Evolutionary conservation across 1,140 invertebrate species (phyloP), one percentile per base, ranked within the genome.

Genomic region (Diabrotica undecimpunctata): DNA sequence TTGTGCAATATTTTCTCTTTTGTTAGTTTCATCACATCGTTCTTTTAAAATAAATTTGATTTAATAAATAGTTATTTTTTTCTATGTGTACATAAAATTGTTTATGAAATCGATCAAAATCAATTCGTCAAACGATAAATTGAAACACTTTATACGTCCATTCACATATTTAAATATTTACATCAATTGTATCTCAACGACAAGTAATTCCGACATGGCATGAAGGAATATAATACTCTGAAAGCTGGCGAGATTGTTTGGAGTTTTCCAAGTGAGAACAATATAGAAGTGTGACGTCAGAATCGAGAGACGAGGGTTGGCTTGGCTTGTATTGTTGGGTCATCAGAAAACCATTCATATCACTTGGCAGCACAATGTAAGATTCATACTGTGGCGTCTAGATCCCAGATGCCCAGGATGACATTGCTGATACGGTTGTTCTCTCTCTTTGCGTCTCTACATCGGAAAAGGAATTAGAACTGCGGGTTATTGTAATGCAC

Each of bases 261-360:
- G 41, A 46, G 41, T 46, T 46, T 46, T 46, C 41, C 41, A 46
- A 46, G 41, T 46, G 41, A 46, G 41, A 46, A 46, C 41, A 46
- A 46, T 46, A 46, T n/a, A 46, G 41, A 46, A 46, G n/a, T 46
- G 41, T 46, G 41, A 46, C 41, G 41, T 46, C 41, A 46, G 41
- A 46, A 46, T 4, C 41, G 41, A 46, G 41, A 46, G 41, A 46
- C 41, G 41, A 46, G 41, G 41, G 41, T 46, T 46, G 41, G 41
- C 41, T 46, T 46, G 8, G 41, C 41, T 46, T 46, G 41, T 46
- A 46, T 46, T 46, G 41, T 46, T 46, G 41, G 41, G 41, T 46
- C 41, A 46, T 46, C 41, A 46, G 41, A 46, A 46, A 46, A 46
- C 41, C 41, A 46, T 46, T 46, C 41, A 46, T 46, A 46, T 46